A percentile compares a stretch with the other conserved stretches of the same genome.
Conservation (phyloP, 1,140 invertebrate genomes). For the Trinorchestia longiramus region DNA sequence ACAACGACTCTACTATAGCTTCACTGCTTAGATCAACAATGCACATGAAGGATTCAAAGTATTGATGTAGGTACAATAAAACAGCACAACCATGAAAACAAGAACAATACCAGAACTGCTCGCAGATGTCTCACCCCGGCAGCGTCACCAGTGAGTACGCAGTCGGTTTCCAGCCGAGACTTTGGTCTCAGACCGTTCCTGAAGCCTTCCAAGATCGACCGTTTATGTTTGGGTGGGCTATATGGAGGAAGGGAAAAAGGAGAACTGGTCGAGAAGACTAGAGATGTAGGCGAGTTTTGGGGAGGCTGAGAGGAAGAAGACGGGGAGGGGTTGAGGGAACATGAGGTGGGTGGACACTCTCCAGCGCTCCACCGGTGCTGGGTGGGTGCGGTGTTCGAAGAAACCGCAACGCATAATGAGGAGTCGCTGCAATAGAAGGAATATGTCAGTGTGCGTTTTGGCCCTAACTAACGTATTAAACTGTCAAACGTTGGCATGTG, state of each 20-base stretch:
- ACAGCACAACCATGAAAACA: background rate
- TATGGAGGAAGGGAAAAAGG: background rate
- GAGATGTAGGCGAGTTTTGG: background rate
- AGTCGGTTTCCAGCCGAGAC: slow-evolving; percentile 9
- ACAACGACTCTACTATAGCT: too few species aligned
- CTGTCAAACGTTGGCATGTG: background rate
- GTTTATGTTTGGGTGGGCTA: slow-evolving; percentile 20
- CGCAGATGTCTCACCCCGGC: background rate
- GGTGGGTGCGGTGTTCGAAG: background rate
- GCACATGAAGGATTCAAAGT: background rate
- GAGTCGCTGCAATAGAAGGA: slow-evolving; percentile 9
- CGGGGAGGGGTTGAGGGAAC: slow-evolving; percentile 6
- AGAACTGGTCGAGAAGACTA: background rate
- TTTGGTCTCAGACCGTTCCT: slow-evolving; percentile 36
- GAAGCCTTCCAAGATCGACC: slow-evolving; percentile 20
- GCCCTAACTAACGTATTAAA: background rate
- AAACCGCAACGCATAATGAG: background rate
- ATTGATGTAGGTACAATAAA: background rate
- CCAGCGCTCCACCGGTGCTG: slow-evolving; percentile 41
- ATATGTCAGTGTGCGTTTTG: background rate
- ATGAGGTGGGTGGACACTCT: slow-evolving; percentile 1
- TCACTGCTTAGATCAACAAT: too few species aligned
- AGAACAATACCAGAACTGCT: background rate
- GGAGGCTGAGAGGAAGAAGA: background rate
- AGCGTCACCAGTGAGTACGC: background rate